A percentile compares a stretch with the other conserved stretches of the same genome.
Evolutionary conservation across 2,888 invertebrate genomes (phyloP).

Genomic region (Scaptomyza caliginosa): DNA sequence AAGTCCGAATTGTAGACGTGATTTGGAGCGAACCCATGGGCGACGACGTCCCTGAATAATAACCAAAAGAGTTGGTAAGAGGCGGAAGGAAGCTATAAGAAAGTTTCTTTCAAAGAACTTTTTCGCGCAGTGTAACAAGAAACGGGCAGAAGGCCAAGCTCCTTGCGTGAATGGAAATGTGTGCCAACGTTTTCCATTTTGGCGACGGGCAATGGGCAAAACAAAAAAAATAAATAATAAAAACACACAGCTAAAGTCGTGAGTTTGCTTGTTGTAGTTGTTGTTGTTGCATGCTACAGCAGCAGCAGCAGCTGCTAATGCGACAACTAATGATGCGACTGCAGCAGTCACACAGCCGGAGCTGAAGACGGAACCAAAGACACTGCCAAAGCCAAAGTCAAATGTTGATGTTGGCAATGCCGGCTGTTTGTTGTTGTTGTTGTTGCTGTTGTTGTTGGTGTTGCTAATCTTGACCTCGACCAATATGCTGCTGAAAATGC

Average conservation of each 20-base stretch:
- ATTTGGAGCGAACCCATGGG: conserved; percentile 56
- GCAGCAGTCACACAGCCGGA: conserved; percentile 44
- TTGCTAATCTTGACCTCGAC: conserved; percentile 70
- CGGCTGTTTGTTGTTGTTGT: conserved; percentile 23
- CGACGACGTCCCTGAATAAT: conserved; percentile 54
- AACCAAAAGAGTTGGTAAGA: conserved; percentile 14
- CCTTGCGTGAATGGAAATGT: conserved; percentile 63
- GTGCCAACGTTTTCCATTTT: conserved; percentile 63
- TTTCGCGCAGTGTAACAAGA: background rate
- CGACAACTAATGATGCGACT: conserved; percentile 19
- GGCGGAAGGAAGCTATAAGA: background rate
- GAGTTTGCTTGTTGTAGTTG: conserved; percentile 19
- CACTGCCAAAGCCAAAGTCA: conserved; percentile 19
- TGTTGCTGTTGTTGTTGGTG: conserved; percentile 28
- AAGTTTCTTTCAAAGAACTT: background rate
- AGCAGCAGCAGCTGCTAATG: conserved; percentile 26
- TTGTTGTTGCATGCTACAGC: conserved; percentile 17
- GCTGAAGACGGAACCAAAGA: conserved; percentile 39
- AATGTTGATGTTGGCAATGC: conserved; percentile 20
- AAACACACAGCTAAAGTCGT: conserved; percentile 27
- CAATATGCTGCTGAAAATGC: conserved; percentile 68
- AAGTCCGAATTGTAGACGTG: conserved; percentile 46
- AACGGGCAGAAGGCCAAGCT: conserved; percentile 6
- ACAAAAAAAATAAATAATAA: conserved; percentile 1
- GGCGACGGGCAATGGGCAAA: conserved; percentile 22